Evolutionary conservation across 2,113 vertebrate species (phyloP), one percentile per base, ranked within the genome.

Genomic region (Etheostoma cragini): DNA sequence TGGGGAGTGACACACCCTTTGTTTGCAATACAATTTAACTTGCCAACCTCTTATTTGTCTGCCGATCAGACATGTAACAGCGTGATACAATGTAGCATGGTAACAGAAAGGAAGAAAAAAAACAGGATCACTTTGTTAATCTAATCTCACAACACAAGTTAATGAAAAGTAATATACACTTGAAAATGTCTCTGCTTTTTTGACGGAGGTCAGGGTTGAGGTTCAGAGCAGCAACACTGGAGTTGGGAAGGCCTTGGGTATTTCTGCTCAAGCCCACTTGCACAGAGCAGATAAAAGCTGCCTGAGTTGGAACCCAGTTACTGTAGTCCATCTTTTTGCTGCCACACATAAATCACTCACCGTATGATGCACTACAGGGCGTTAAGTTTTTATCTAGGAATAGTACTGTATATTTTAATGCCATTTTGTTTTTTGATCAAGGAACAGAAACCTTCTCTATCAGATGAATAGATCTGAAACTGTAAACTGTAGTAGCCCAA

Each of bases 361-460:
- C 33, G 7, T 5, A 1, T 38, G 19, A 57, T 1, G 13, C 56
- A 58, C 30, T 50, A 6, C 22, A 66, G 19, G 19, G 47, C 62
- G 30, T 58, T 45, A 33, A 16, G 47, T 3, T 54, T 54, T 54
- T n/a, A 3, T 54, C 10, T n/a, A 4, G 13, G 19, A 24, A 21
- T 21, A 8, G 12, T 42, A 1, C 42, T 30, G 8, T 21, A 1
- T 6, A 47, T 42, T 14, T n/a, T 2, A 3, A 54, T 67, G 6
- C 0, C 8, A 11, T 13, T 52, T 35, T 24, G 11, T 42, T 19
- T 38, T 46, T 35, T 22, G 0, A 69, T 33, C 11, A 16, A 66
- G 86, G 86, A 91, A 92, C 76, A 83, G 79, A 87, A 86, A 91
- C 61, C 57, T 17, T 7, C 10, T 26, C 2, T 15, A 16, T 66